Evolutionary conservation across 2,888 invertebrate species (phyloP).

Genomic region (Emmelina monodactyla): DNA sequence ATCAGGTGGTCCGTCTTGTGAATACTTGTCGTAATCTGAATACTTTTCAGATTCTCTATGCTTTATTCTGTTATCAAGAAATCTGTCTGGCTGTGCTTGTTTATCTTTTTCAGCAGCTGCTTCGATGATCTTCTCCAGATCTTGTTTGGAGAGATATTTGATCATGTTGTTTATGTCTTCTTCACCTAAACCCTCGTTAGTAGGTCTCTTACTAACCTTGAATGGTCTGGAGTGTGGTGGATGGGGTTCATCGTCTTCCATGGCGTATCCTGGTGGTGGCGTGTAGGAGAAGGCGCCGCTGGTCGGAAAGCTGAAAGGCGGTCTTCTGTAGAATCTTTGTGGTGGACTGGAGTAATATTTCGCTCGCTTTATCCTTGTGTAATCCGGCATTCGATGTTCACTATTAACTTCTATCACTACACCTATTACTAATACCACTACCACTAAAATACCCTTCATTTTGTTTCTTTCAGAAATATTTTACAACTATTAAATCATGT

Average conservation of each 20-base stretch:
- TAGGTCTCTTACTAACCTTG: slow-evolving; percentile 41
- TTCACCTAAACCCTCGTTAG: slow-evolving; percentile 34
- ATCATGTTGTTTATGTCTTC: slow-evolving; percentile 44
- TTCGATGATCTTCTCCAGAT: slow-evolving; percentile 43
- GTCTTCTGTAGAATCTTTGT: slow-evolving; percentile 32
- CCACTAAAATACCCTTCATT: slow-evolving; percentile 16
- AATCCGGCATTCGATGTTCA: slow-evolving; percentile 19
- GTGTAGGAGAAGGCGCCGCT: slow-evolving; percentile 38
- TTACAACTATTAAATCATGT: background rate
- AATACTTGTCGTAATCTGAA: too few species aligned
- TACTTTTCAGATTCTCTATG: background rate
- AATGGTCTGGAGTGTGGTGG: slow-evolving; percentile 22
- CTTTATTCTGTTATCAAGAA: background rate
- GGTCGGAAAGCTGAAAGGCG: slow-evolving; percentile 26
- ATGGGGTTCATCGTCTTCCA: slow-evolving; percentile 24
- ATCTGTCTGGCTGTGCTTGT: background rate
- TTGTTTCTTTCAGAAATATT: background rate
- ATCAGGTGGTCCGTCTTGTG: background rate
- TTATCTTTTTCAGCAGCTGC: slow-evolving; percentile 28
- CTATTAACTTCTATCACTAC: slow-evolving; percentile 23
- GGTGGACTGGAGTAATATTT: slow-evolving; percentile 39
- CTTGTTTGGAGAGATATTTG: slow-evolving; percentile 45
- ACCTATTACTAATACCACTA: slow-evolving; percentile 23
- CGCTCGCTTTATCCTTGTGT: slow-evolving; percentile 37
- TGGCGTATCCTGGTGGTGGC: slow-evolving; percentile 35